A percentile compares a stretch with the other conserved stretches of the same genome.
phyloP scores from a whole-genome alignment of 1,140 invertebrate genomes.

The Pseudomyrmex sp. region DNA sequence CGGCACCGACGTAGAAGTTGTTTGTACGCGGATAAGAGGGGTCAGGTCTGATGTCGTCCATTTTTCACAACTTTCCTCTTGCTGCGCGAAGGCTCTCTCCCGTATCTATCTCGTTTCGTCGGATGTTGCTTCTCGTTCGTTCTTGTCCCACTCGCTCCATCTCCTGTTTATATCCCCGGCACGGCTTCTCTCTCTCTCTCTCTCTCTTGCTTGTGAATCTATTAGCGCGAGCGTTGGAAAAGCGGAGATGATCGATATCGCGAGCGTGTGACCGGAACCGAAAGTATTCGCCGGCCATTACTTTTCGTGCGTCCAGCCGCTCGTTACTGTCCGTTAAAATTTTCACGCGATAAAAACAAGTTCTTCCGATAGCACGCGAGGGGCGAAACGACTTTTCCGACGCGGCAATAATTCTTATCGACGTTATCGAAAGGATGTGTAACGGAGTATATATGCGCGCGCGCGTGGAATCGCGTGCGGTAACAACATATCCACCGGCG shows the following conservation, averaged over 20 bases:
- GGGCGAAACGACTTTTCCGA: conserved; percentile 17
- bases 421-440: conserved; percentile 44
- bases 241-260: conserved; percentile 62
- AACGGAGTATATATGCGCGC: conserved; percentile 34
- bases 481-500: conserved; percentile 56
- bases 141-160: not conserved
- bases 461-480: conserved; percentile 21
- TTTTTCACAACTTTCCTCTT: conserved; percentile 65
- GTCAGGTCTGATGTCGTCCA: conserved; percentile 54
- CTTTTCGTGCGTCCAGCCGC: conserved; percentile 37
- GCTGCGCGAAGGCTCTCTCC: conserved; percentile 11
- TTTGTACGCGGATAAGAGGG: conserved; percentile 66
- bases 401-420: conserved; percentile 58
- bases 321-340: conserved; percentile 68
- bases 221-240: conserved; percentile 47
- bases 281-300: conserved; percentile 52
- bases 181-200: conserved; percentile 2
- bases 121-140: conserved; percentile 16
- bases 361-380: conserved; percentile 18
- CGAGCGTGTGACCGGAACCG: conserved; percentile 13
- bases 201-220: conserved; percentile 27
- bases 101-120: conserved; percentile 43
- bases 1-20: conserved; percentile 58
- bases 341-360: conserved; percentile 57
- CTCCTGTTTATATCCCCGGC: not conserved